phyloP scores from a whole-genome alignment of 2,797 vertebrate genomes.

The Falco naumanni region DNA sequence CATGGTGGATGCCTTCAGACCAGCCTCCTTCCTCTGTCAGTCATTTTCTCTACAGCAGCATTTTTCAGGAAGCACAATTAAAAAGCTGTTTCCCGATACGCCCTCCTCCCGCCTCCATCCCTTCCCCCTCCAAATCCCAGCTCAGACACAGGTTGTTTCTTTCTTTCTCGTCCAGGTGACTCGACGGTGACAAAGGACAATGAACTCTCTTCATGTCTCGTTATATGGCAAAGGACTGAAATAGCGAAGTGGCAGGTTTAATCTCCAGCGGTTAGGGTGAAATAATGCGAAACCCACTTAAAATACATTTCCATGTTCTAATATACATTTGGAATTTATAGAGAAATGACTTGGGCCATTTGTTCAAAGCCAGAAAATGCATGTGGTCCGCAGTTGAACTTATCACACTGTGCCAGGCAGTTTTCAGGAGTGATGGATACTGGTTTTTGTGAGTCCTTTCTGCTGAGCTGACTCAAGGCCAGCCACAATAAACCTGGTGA shows the following conservation, averaged over 20 bases:
- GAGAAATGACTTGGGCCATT: slow-evolving; percentile 70
- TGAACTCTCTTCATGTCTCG: slow-evolving; percentile 51
- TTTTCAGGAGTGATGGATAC: slow-evolving; percentile 72
- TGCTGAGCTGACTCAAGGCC: slow-evolving; percentile 47
- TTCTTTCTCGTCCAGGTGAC: slow-evolving; percentile 18
- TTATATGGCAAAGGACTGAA: slow-evolving; percentile 36
- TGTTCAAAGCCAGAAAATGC: slow-evolving; percentile 70
- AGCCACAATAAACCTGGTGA: not conserved
- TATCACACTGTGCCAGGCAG: slow-evolving; percentile 63
- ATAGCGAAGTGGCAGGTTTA: slow-evolving; percentile 62
- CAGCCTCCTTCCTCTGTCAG: slow-evolving; percentile 17
- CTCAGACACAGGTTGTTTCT: slow-evolving; percentile 3
- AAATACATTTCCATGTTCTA: slow-evolving; percentile 72
- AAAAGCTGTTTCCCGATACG: not conserved
- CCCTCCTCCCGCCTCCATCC: not conserved
- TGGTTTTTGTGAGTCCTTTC: slow-evolving; percentile 41
- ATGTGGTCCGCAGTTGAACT: slow-evolving; percentile 70
- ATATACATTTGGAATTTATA: slow-evolving; percentile 75
- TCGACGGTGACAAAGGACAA: slow-evolving; percentile 11
- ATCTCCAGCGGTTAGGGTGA: slow-evolving; percentile 70
- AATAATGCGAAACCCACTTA: slow-evolving; percentile 72
- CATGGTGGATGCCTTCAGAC: slow-evolving; percentile 22
- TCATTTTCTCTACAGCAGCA: slow-evolving; percentile 35
- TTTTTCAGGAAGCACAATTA: slow-evolving; percentile 4
- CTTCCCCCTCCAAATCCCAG: not conserved